A percentile compares a stretch with the other conserved stretches of the same genome.
Conservation (phyloP, 2,888 invertebrate species). For the Oxycera nigricornis region DNA sequence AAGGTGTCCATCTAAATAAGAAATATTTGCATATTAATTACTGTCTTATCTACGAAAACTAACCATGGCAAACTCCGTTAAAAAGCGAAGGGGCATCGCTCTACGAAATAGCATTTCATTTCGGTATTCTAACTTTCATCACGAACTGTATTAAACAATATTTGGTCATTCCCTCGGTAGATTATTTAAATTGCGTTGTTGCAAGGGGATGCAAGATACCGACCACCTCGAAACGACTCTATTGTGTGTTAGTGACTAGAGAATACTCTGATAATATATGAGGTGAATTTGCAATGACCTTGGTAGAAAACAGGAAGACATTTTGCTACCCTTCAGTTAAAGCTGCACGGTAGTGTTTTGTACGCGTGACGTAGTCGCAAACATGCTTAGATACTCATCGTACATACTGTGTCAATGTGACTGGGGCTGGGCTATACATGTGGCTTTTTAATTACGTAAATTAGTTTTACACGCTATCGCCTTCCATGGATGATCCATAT, state of each 20-base stretch:
- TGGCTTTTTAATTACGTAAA: conserved; percentile 62
- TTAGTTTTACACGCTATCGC: conserved; percentile 56
- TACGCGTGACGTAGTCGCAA: not conserved
- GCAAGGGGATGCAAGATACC: not conserved
- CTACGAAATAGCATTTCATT: no score
- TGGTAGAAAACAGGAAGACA: conserved; percentile 53
- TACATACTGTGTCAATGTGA: not conserved
- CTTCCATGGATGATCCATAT: conserved; percentile 40
- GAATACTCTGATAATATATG: conserved; percentile 28
- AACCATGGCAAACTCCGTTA: no score
- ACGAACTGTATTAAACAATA: no score
- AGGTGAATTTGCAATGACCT: conserved; percentile 62
- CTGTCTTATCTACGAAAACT: no score
- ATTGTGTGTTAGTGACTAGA: not conserved
- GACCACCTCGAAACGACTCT: conserved; percentile 12
- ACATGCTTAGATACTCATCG: conserved; percentile 25
- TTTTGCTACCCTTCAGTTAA: conserved; percentile 31
- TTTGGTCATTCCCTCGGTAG: not conserved
- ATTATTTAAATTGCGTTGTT: conserved; percentile 24
- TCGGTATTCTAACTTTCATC: no score
- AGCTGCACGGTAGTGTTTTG: conserved; percentile 44
- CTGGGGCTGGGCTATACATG: conserved; percentile 49
- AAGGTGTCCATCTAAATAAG: no score
- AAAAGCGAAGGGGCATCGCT: no score
- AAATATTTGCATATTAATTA: no score